These are phyloP conservation scores for Autographa gamma DNA, from an alignment of 2,888 invertebrate genomes.

Conservation along the genomic window DNA sequence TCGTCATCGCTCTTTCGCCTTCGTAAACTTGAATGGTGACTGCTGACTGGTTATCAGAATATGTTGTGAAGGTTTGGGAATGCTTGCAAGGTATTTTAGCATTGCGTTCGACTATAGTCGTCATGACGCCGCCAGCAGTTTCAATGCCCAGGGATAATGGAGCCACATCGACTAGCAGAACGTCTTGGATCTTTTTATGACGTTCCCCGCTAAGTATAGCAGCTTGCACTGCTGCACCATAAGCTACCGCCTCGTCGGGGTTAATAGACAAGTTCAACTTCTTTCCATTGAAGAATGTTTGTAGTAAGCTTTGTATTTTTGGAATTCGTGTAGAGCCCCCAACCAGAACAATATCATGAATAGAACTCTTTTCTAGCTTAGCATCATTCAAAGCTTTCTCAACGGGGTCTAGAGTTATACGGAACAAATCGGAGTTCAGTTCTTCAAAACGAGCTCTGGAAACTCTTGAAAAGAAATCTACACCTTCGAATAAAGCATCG, in stretches of 20 bases:
- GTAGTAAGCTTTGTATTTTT: constrained; percentile 92
- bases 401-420: constrained; percentile 92
- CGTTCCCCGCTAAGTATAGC: constrained; percentile 92
- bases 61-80: constrained; percentile 93
- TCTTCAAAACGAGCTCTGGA: constrained; percentile 94
- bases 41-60: constrained; percentile 93
- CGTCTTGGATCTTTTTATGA: constrained; percentile 92
- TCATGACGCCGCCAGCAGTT: constrained; percentile 94
- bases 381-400: constrained; percentile 94
- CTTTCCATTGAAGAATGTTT: constrained; percentile 93
- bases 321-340: constrained; percentile 95
- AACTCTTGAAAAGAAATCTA: constrained; percentile 91
- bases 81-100: constrained; percentile 92
- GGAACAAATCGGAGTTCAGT: constrained; percentile 92
- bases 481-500: constrained; percentile 92
- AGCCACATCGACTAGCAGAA: constrained; percentile 88
- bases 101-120: constrained; percentile 92
- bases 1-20: constrained; percentile 94
- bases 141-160: constrained; percentile 93
- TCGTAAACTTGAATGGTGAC: constrained; percentile 93
- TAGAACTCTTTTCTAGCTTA: constrained; percentile 92
- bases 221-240: constrained; percentile 93
- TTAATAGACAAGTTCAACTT: constrained; percentile 92
- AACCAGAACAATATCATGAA: constrained; percentile 94
- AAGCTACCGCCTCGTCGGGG: constrained; percentile 95